Conservation (phyloP, 2,113 vertebrate genomes). For the Panthera tigris region DNA sequence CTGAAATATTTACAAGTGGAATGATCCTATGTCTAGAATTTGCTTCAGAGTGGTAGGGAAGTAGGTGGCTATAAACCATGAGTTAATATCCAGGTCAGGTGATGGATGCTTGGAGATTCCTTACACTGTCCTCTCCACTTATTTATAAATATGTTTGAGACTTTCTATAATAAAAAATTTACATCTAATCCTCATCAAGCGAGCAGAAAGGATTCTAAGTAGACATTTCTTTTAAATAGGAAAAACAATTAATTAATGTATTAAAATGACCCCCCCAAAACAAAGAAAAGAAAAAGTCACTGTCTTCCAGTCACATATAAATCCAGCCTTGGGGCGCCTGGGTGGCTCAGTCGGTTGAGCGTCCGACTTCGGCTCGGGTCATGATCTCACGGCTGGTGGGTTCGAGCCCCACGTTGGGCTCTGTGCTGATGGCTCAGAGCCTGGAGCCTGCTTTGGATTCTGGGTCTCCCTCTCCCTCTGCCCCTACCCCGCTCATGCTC, state of each 20-base stretch:
- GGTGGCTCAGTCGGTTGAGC: too few relatives aligned
- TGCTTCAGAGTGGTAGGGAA: neutral
- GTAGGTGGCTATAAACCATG: rapidly evolving
- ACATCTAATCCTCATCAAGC: neutral
- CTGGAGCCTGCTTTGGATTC: too few relatives aligned
- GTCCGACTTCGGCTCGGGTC: too few relatives aligned
- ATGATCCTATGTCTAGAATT: neutral
- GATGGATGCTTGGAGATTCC: neutral
- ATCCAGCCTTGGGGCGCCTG: neutral
- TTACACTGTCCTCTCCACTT: neutral
- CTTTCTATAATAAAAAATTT: neutral
- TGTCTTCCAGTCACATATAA: neutral
- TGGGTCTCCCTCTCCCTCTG: too few relatives aligned
- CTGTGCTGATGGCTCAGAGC: too few relatives aligned
- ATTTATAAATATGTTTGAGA: neutral
- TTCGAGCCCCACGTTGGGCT: too few relatives aligned
- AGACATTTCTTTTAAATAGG: neutral
- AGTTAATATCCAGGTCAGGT: neutral
- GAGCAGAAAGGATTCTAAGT: neutral
- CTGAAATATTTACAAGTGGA: neutral
- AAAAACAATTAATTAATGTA: neutral
- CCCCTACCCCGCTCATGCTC: too few relatives aligned
- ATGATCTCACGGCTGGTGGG: too few relatives aligned
- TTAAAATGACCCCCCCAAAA: neutral
- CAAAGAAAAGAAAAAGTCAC: neutral